Conservation (phyloP, 1,140 invertebrate genomes). For the Drosophila obscura region DNA sequence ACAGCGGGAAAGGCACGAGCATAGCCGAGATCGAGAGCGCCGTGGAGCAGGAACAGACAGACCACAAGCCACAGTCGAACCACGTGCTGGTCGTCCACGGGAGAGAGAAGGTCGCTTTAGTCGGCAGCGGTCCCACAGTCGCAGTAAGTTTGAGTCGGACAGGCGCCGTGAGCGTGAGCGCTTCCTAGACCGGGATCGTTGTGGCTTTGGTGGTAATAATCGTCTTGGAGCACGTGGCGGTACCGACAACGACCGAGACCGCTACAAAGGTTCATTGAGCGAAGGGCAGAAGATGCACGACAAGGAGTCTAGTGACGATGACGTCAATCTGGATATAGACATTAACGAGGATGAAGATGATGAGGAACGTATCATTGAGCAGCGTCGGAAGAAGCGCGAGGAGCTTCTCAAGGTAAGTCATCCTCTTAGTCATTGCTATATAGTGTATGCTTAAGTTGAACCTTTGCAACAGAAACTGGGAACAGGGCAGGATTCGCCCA, state of each 20-base stretch:
- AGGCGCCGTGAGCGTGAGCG: conserved; percentile 67
- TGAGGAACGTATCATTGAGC: conserved; percentile 96
- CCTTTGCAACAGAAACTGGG: conserved; percentile 56
- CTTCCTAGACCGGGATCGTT: conserved; percentile 58
- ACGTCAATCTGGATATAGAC: conserved; percentile 88
- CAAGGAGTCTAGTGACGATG: conserved; percentile 87
- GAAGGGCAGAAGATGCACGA: conserved; percentile 89
- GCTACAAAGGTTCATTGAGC: conserved; percentile 89
- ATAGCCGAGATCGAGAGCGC: conserved; percentile 61
- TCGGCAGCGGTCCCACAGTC: conserved; percentile 75
- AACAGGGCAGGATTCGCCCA: conserved; percentile 50
- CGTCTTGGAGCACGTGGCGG: conserved; percentile 74
- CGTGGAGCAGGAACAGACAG: conserved; percentile 35
- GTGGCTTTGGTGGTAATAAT: conserved; percentile 49
- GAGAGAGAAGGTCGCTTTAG: conserved; percentile 71
- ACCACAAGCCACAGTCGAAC: conserved; percentile 8
- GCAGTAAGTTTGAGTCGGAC: conserved; percentile 81
- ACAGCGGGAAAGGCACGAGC: conserved; percentile 67
- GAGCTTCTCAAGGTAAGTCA: conserved; percentile 91
- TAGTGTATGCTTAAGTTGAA: background rate
- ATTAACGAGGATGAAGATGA: conserved; percentile 96
- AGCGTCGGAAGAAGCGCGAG: conserved; percentile 94
- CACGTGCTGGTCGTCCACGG: conserved; percentile 57
- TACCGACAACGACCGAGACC: conserved; percentile 79
- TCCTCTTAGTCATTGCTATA: background rate